A percentile compares a stretch with the other conserved stretches of the same genome.
phyloP scores from a whole-genome alignment of 2,888 invertebrate genomes.

The Smittia aterrima region DNA sequence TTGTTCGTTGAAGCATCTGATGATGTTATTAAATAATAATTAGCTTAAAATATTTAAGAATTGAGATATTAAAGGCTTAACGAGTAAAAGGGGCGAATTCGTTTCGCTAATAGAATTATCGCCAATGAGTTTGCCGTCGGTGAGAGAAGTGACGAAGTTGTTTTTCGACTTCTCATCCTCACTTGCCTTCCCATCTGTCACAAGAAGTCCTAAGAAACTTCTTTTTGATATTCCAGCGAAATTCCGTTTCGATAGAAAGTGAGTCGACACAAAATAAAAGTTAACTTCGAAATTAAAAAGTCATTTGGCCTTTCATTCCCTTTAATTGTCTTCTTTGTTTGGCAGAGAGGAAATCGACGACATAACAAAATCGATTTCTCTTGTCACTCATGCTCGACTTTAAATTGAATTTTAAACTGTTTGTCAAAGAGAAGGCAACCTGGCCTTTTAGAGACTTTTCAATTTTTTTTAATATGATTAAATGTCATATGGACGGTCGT shows the following conservation, averaged over 20 bases:
- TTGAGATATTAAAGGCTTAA: constrained; percentile 34
- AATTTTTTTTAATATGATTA: constrained; percentile 34
- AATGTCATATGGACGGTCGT: constrained; percentile 37
- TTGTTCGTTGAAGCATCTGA: constrained; percentile 31
- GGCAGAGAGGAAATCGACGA: constrained; percentile 1
- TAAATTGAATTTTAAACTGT: constrained; percentile 10
- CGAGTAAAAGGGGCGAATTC: not conserved
- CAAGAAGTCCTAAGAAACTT: not conserved
- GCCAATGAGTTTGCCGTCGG: not conserved
- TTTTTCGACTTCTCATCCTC: not conserved
- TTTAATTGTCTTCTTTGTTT: not conserved
- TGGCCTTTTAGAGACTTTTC: constrained; percentile 14
- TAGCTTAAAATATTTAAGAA: constrained; percentile 34
- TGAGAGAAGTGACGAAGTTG: not conserved
- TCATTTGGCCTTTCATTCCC: not conserved
- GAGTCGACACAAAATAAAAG: not conserved
- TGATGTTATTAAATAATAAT: constrained; percentile 41
- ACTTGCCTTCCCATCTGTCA: not conserved
- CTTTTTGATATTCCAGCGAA: not conserved
- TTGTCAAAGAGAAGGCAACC: not conserved
- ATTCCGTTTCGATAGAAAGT: not conserved
- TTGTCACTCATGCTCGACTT: constrained; percentile 22
- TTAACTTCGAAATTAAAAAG: not conserved
- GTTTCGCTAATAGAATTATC: not conserved
- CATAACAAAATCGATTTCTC: constrained; percentile 15